Conservation (phyloP, 2,888 invertebrate genomes). For the Hetaerina titia region DNA sequence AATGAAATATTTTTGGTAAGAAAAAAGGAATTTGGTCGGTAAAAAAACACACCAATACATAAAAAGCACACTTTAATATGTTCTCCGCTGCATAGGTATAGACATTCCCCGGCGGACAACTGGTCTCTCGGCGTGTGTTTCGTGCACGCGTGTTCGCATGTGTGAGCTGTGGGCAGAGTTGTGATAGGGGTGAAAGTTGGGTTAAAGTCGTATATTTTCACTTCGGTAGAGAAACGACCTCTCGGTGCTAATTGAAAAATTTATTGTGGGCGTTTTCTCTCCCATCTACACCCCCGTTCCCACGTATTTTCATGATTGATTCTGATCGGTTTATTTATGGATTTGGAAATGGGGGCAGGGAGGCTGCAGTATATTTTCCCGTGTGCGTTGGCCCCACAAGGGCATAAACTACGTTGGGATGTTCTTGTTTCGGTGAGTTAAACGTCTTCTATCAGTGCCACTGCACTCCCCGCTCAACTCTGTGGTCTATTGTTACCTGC, state of each 20-base stretch:
- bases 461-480: background rate
- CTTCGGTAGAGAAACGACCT: constrained; percentile 40
- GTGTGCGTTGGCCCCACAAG: background rate
- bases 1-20: too few relatives aligned
- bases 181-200: constrained; percentile 59
- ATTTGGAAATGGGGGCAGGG: constrained; percentile 5
- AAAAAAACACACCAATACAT: too few relatives aligned
- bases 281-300: background rate
- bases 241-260: constrained; percentile 59
- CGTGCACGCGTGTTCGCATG: background rate
- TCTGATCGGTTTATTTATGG: background rate
- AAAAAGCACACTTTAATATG: too few relatives aligned
- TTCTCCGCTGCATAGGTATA: too few relatives aligned
- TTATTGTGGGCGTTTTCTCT: constrained; percentile 55
- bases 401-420: constrained; percentile 4
- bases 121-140: background rate
- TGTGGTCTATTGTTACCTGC: background rate
- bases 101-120: background rate
- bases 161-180: background rate
- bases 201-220: constrained; percentile 51
- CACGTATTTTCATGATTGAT: background rate
- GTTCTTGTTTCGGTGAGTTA: background rate
- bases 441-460: background rate
- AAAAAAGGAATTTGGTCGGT: too few relatives aligned
- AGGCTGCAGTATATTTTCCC: background rate